A percentile compares a stretch with the other conserved stretches of the same genome.
Conservation (phyloP, 2,888 invertebrate species). For the Drosophila vallismaia region DNA sequence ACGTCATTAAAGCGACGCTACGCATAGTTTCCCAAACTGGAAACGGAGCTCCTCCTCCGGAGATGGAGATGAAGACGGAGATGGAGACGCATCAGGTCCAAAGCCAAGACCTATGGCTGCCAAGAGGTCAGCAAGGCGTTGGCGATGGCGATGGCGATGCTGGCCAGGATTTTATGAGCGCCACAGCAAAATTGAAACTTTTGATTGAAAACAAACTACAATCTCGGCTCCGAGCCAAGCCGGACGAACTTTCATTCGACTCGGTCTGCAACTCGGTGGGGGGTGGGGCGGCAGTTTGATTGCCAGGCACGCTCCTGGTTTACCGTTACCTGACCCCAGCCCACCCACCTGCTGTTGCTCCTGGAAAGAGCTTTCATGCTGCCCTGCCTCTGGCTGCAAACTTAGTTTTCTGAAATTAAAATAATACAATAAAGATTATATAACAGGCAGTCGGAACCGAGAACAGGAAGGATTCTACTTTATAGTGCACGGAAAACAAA, state of each 20-base stretch:
- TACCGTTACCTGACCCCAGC: conserved; percentile 37
- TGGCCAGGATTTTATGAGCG: conserved; percentile 53
- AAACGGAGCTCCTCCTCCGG: conserved; percentile 19
- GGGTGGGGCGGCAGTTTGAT: conserved; percentile 16
- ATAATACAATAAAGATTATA: conserved; percentile 76
- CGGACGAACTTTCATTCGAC: conserved; percentile 51
- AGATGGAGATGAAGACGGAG: conserved; percentile 1
- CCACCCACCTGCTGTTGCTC: conserved; percentile 11
- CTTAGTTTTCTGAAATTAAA: conserved; percentile 73
- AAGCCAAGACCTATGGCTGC: conserved; percentile 25
- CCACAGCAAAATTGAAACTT: conserved; percentile 71
- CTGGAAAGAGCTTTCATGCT: conserved; percentile 26
- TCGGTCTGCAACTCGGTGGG: conserved; percentile 19
- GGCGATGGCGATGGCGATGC: conserved; percentile 11
- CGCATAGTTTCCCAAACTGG: conserved; percentile 62
- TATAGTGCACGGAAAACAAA: not conserved
- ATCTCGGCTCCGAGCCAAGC: conserved; percentile 42
- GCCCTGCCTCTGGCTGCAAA: conserved; percentile 44
- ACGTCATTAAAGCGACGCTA: conserved; percentile 70
- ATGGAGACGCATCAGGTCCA: conserved; percentile 14
- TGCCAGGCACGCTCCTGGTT: conserved; percentile 38
- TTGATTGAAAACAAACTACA: conserved; percentile 78
- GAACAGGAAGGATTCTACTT: conserved; percentile 13
- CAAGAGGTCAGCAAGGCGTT: conserved; percentile 39
- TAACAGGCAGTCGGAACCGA: conserved; percentile 43